Evolutionary conservation across 2,113 vertebrate genomes (phyloP), one percentile per base, ranked within the genome.

Genomic region (Anhinga anhinga): DNA sequence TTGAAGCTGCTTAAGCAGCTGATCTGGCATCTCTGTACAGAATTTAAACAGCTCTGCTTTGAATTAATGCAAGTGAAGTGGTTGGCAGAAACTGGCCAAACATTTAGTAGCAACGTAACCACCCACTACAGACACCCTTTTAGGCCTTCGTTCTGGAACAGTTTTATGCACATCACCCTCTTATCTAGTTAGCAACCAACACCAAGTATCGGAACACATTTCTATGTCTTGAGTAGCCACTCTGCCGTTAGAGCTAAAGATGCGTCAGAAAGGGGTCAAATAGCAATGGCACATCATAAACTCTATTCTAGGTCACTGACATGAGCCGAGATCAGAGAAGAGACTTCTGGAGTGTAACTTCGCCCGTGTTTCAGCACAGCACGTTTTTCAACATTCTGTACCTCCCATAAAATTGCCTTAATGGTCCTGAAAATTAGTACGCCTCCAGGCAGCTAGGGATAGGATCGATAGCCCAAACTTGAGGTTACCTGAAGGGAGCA

Each of bases 341-440:
- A 53, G 40, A 32, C 34, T 15, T 59, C 1, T 19, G 3, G 11
- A 49, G 71, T 73, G 26, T 38, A 70, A 50, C 55, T 90, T 26
- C 2, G 2, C 38, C 38, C 22, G 3, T 18, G 42, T 65, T 90
- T 74, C 72, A 86, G 82, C 65, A 76, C 34, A 93, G 73, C 88
- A 27, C 0, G 88, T 79, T 92, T 71, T 79, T 91, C 93, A 53
- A 96, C 80, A 92, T 96, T 95, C 90, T 86, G 93, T 65, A 52
- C 53, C 4, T 72, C 23, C 27, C 53, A 58, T 1, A 86, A 42
- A 45, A 91, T 82, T 56, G n/a, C 50, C 67, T 50, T 55, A 77
- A 92, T 34, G 21, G 44, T 88, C 80, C 73, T 84, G 88, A 92
- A 92, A 90, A 15, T 11, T 8, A 20, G n/a, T 29, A 20, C 1